Base-by-base conservation (phyloP, 2,888 invertebrate genomes). In the Cantharis nigra region DNA sequence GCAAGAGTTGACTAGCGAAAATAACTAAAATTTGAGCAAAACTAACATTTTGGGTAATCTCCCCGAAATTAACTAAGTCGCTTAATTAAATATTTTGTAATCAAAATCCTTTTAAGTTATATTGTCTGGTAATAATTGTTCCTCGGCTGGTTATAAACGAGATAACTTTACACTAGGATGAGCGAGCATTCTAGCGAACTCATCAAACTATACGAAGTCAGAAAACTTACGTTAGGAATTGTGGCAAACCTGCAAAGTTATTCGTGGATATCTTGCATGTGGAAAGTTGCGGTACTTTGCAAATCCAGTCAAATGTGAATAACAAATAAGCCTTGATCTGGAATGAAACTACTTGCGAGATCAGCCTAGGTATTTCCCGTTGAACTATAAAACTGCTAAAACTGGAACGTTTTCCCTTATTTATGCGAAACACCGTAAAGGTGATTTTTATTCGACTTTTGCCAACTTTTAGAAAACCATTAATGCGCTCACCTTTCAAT, bases 231-330 rank as follows among this genome's bases (percentile, higher is more conserved):
- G 80, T 78, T 69, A 80, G 81, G 82, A 84, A 84, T 83, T 84
- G 83, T 80, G 83, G 83, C 80, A 76, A 81, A 81, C 80, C 78
- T 76, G 79, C 78, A 81, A 82, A 82, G 78, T 83, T 83, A 83
- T 82, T 83, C 84, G 82, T 82, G 84, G 84, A 84, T 83, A 84
- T 84, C 83, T 82, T 82, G 83, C 82, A 83, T 82, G 83, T 82
- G 83, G 83, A 84, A 85, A 83, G 84, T 83, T 83, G 83, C 81
- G 83, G 83, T 83, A 85, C 85, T 86, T 86, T 85, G 83, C 84
- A 82, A 83, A 84, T 84, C 84, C 85, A 85, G 83, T 84, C 84
- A 84, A 83, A 85, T 85, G 85, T 85, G 85, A 85, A 85, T 84
- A 85, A 84, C 84, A 85, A 85, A 85, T 84, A 85, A 84, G 83